Base-by-base conservation (phyloP, 1,140 invertebrate species). In the Anagrus nilaparvatae region DNA sequence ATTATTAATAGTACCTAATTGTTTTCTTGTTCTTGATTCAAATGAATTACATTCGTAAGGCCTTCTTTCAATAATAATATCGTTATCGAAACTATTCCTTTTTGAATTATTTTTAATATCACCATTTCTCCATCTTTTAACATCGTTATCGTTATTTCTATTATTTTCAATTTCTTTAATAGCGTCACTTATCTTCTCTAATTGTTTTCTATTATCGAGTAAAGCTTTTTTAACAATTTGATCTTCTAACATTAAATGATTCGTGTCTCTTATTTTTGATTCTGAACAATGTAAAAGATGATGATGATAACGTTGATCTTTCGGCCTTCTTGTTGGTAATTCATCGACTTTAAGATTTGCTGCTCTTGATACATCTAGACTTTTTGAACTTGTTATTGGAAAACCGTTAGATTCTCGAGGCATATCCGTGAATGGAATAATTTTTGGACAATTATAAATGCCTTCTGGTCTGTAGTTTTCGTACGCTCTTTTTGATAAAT, bases 141-240 rank as follows among this genome's bases (percentile, higher is more conserved):
- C 36, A 10, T 60, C 58, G 10, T 46, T 34, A 19, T 50, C 60
- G 2, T 49, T 54, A n/a, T n/a, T n/a, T n/a, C n/a, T n/a, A n/a
- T n/a, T n/a, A n/a, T n/a, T n/a, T 31, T 68, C 65, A 36, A 66
- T 63, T 37, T 67, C 65, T 30, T 66, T 67, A 12, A 69, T 64
- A 8, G 61, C 66, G 20, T 67, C 65, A 43, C 63, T 69, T 2
- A 67, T 61, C 36, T 62, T 64, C 24, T 67, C 65, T 40, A 67
- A 21, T 31, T 69, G 65, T n/a, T 64, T 43, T 2, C 64, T 53
- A 27, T 66, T 68, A 32, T 68, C 65, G 40, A 65, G 67, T 0
- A 67, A 42, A 0, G 65, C 65, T 18, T 67, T 67, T 20, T 64
- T 67, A 27, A 66, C 65, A 14, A 66, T 67, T 25, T 68, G 63